phyloP scores from a whole-genome alignment of 2,888 invertebrate genomes.

The Machimus atricapillus region DNA sequence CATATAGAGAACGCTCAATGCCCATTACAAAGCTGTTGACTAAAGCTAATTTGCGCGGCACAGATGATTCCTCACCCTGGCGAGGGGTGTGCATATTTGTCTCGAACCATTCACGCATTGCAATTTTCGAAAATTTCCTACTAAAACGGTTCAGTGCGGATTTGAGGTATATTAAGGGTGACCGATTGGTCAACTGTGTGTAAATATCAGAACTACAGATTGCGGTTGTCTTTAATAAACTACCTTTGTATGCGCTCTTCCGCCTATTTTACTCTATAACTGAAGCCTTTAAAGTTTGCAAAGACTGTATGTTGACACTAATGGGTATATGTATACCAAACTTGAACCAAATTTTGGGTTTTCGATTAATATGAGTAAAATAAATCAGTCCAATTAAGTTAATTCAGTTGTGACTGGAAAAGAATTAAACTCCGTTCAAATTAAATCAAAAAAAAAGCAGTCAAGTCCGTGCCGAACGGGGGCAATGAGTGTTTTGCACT shows the following conservation, averaged over 20 bases:
- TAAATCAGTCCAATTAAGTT: too few species aligned
- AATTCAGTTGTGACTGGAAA: too few species aligned
- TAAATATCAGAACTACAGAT: background rate
- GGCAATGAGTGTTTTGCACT: too few species aligned
- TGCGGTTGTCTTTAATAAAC: background rate
- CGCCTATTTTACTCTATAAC: background rate
- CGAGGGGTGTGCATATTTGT: background rate
- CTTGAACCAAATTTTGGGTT: background rate
- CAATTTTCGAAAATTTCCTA: background rate
- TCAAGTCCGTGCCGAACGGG: too few species aligned
- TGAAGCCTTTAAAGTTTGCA: background rate
- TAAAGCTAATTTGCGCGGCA: constrained; percentile 18
- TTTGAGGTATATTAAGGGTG: background rate
- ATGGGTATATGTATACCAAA: background rate
- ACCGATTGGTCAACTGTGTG: background rate
- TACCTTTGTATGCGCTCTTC: background rate
- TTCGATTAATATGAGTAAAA: background rate
- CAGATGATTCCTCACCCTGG: constrained; percentile 10
- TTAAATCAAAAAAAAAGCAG: too few species aligned
- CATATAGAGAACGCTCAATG: constrained; percentile 40
- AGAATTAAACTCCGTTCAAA: too few species aligned
- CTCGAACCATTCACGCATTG: background rate
- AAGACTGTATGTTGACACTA: background rate
- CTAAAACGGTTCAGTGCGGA: background rate
- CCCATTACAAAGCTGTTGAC: constrained; percentile 5